Base-by-base conservation (phyloP, 2,797 vertebrate genomes). In the Pipistrellus pipistrellus region DNA sequence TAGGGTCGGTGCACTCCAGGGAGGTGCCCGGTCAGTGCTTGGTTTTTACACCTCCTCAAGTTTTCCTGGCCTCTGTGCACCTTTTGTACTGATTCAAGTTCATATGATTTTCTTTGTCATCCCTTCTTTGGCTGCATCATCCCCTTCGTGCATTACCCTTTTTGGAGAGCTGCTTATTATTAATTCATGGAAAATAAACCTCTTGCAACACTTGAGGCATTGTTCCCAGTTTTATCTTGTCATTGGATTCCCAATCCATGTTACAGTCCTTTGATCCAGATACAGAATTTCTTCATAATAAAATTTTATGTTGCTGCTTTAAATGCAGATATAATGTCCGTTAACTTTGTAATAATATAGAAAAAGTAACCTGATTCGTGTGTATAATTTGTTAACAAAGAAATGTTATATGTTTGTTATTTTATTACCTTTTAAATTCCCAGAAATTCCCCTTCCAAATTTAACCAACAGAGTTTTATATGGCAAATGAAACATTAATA, bases 381-480 rank as follows among this genome's bases (percentile, higher is more conserved):
- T 89, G 82, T 88, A 88, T 95, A 96, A 97, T 97, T 96, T 96
- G 82, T 97, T 97, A 93, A 98, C 66, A 97, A 97, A 98, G 97
- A 96, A 94, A 97, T 96, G 69, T 80, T 91, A 46, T 73, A 96
- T 89, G 69, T 95, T 96, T 84, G 80, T 96, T 94, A 90, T 17
- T 96, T 90, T 95, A 78, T 96, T 94, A 93, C 75, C 93, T 69
- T 93, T 94, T 82, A 92, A 94, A 77, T 89, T 89, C 48, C 95
- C 30, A 64, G 69, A 96, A 96, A 64, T 30, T 96, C 35, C 86
- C 85, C 44, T 76, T 87, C 88, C 55, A 41, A 27, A 0, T 78
- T 95, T 94, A 75, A 92, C 83, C 46, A 87, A 18, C 80, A 57
- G 32, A 85, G 57, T 76, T 86, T 94, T 94, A 38, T 44, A 91